Base-by-base conservation (phyloP, 2,113 vertebrate species). In the Oostethus manadensis region DNA sequence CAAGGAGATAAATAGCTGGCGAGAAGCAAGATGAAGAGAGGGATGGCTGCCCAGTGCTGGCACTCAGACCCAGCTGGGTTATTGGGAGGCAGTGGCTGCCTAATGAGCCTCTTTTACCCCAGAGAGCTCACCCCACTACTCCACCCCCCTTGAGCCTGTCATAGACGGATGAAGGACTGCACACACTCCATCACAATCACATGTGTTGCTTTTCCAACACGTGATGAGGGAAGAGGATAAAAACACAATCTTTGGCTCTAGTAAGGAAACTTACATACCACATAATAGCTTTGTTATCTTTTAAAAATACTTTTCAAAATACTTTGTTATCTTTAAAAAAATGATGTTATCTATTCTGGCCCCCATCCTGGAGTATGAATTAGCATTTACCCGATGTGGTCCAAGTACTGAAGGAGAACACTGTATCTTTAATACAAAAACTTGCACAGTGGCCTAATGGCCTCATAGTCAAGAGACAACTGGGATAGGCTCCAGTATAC, bases 51-150 rank as follows among this genome's bases (percentile, higher is more conserved):
- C 84, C 79, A 80, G 79, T 79, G 76, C 80, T 87, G 85, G 84
- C 84, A 86, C 71, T 81, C 74, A 80, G 78, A 80, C 81, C 79
- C 82, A 85, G 83, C 83, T 88, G 85, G 85, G 82, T 79, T 84
- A 82, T 78, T 68, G 75, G 68, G 71, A 86, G 71, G 68, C 77
- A 69, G 78, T 78, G 79, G 77, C 79, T 89, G 84, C 84, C 80
- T 89, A 88, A 89, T 88, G 87, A 89, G 86, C 77, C 83, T 79
- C 80, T 86, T 79, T 79, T 66, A 80, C 84, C 80, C 86, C 9
- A 64, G 84, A 87, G 86, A 85, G 56, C 73, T 81, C 85, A 79
- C 80, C 78, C 80, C 74, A 18, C 79, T 78, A 66, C 83, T 62
- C 76, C 76, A 8, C 29, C 29, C 38, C 84, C 75, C 77, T 57